Evolutionary conservation across 2,888 invertebrate species (phyloP), one percentile per base, ranked within the genome.

Genomic region (Eupithecia inturbata): DNA sequence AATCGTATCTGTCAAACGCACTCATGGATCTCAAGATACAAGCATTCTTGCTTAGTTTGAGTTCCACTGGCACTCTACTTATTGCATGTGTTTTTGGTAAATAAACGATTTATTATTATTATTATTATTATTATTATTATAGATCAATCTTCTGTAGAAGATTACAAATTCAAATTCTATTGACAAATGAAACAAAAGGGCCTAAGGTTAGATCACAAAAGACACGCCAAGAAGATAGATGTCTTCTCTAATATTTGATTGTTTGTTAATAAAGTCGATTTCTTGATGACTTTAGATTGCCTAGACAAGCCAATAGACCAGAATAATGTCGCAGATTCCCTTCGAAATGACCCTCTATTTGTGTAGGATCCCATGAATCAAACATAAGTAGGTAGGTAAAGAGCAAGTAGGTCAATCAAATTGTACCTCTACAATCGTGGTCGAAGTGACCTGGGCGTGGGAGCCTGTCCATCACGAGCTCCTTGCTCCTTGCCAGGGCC

Each of bases 381-480:
- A 31, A 31, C 16, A 19, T 19, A 62, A 19, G 28, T 19, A 31
- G 62, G 22, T 41, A 39, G 62, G 22, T 41, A 39, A 39, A 5
- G 1, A 26, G 22, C 39, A 66, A 64, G 33, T 64, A 33, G 33
- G 64, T 39, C 66, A 14, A 33, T 33, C n/a, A 64, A 33, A 64
- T 33, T 31, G 57, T 57, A 57, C n/a, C n/a, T n/a, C n/a, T n/a
- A n/a, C 26, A 62, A 60, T 62, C 72, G 66, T 73, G 73, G 64
- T 71, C 33, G 71, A 73, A 39, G 66, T 73, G 75, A 73, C 70
- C 75, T 66, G 60, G 73, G 73, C 73, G 73, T 76, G 75, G 75
- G 75, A 76, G 70, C 66, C 63, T 68, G 71, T 26, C 72, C 68
- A 76, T 73, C 75, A 67, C 71, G 69, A 75, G 72, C 72, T 75